Base-by-base conservation (phyloP, 2,888 invertebrate genomes). In the Masnerella sp. region DNA sequence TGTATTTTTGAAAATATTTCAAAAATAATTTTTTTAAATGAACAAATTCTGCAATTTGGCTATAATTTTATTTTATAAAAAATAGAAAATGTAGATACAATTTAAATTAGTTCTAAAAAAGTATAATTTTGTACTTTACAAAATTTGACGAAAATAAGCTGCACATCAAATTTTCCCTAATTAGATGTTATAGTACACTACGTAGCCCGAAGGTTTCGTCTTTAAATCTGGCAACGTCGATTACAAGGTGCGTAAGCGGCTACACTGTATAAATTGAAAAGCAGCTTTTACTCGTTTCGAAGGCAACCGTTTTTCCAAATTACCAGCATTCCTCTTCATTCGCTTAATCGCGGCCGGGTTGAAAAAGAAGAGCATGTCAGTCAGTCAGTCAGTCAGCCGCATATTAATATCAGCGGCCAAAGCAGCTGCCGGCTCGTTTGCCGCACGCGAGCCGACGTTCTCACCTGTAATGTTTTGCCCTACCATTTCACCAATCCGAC, bases 391-490 rank as follows among this genome's bases (percentile, higher is more conserved):
- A 81, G 82, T 81, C 83, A 83, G 83, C 84, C 82, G 84, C 82
- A 83, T 84, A 85, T 85, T 83, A 85, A 84, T 84, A 84, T 81
- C 82, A 80, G 77, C 72, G 82, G 79, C 80, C 77, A 80, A 74
- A 68, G 79, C 85, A 85, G 85, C 85, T 85, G 85, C 85, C 81
- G 84, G 82, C 82, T 84, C 83, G 84, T 85, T 84, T 84, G 82
- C 83, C 82, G 84, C 86, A 86, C 86, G 87, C 85, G 83, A 84
- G 82, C 58, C 79, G 77, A 79, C 80, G 81, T 82, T 83, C 83
- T 85, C 87, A 86, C 87, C 87, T 87, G 86, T 85, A 85, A 84
- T 84, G 83, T 81, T 82, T 82, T 79, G 80, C 81, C 77, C 78
- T 70, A 68, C 76, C 75, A 76, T 65, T 65, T 68, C 47, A 12